phyloP scores from a whole-genome alignment of 2,797 vertebrate genomes.

The Natrix natrix region DNA sequence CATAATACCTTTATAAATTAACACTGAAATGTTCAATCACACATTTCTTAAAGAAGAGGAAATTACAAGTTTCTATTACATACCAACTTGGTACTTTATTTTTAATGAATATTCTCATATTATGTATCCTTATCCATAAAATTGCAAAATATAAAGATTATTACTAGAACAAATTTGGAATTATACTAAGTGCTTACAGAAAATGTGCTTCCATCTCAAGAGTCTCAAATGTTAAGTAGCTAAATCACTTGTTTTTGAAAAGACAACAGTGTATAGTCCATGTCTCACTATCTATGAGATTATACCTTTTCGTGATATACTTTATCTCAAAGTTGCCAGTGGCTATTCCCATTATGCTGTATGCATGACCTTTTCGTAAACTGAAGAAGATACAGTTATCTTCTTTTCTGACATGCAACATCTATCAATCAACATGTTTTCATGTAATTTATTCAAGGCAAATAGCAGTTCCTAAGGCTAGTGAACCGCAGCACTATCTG shows the following conservation, averaged over 20 bases:
- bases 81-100: neutral
- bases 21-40: constrained; percentile 7
- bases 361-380: constrained; percentile 97
- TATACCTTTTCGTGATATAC: constrained; percentile 69
- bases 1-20: neutral
- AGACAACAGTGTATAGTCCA: constrained; percentile 75
- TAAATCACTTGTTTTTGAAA: constrained; percentile 71
- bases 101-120: constrained; percentile 4
- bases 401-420: constrained; percentile 89
- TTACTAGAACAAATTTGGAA: constrained; percentile 20
- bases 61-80: neutral
- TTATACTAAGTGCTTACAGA: constrained; percentile 33
- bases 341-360: constrained; percentile 89
- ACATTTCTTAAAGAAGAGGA: neutral
- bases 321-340: constrained; percentile 81
- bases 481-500: constrained; percentile 77
- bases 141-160: constrained; percentile 16
- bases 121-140: constrained; percentile 27
- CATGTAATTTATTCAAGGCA: constrained; percentile 85
- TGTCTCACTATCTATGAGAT: constrained; percentile 70
- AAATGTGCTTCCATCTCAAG: constrained; percentile 53
- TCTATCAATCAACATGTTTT: constrained; percentile 96
- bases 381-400: constrained; percentile 97
- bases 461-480: constrained; percentile 82
- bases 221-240: constrained; percentile 64